Evolutionary conservation across 2,113 vertebrate species (phyloP).

Genomic region (Clarias batrachus): DNA sequence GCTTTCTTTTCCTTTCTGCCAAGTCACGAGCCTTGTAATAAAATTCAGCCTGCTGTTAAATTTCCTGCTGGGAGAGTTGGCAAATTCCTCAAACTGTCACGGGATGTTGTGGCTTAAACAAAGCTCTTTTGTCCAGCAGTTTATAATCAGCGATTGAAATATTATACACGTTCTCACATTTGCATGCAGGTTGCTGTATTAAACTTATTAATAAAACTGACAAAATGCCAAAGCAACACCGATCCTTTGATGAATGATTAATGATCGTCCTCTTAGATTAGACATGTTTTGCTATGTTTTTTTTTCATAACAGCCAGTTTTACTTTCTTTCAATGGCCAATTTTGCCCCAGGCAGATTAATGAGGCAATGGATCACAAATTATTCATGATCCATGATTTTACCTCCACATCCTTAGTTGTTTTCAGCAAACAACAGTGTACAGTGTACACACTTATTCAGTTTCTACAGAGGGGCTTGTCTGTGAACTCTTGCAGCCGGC

Average conservation of each 20-base stretch:
- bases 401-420: neutral
- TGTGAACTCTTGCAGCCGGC: neutral
- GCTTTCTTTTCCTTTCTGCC: neutral
- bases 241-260: neutral
- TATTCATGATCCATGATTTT: neutral
- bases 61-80: neutral
- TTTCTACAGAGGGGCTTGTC: neutral
- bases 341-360: neutral
- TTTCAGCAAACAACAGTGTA: neutral
- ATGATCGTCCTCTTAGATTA: neutral
- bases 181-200: neutral
- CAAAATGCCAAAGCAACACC: neutral
- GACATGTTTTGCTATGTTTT: neutral
- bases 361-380: neutral
- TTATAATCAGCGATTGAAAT: neutral
- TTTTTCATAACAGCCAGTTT: neutral
- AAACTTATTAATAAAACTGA: conserved; percentile 9
- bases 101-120: neutral
- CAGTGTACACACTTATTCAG: neutral
- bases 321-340: neutral
- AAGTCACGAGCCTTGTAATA: neutral
- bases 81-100: neutral
- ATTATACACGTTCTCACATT: neutral
- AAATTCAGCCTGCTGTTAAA: neutral
- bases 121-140: neutral